Percentiles rank a stretch among this genome's conserved stretches.
Evolutionary conservation across 2,888 invertebrate genomes (phyloP).

Genomic region (Trypoxylon attenuatum): DNA sequence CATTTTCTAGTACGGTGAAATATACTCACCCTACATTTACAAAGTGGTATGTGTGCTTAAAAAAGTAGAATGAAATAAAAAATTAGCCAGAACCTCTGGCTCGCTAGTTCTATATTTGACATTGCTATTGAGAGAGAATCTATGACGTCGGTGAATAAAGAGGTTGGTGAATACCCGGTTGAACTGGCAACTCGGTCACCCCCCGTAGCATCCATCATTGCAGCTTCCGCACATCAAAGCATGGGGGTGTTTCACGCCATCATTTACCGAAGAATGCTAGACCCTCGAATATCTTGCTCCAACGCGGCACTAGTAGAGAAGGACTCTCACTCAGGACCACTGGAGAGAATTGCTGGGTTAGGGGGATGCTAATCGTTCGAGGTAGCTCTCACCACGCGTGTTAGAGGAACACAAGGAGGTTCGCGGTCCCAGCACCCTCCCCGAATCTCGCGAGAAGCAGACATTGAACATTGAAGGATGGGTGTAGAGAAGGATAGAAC

Average conservation of each 20-base stretch:
- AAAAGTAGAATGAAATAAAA: too few species aligned
- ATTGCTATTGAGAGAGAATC: too few species aligned
- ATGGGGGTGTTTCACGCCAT: conserved; percentile 26
- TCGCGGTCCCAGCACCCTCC: conserved; percentile 11
- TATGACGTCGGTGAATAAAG: too few species aligned
- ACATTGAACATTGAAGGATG: not conserved
- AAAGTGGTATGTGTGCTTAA: too few species aligned
- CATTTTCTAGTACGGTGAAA: too few species aligned
- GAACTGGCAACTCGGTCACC: not conserved
- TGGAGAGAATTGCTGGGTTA: not conserved
- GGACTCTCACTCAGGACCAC: not conserved
- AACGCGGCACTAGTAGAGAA: not conserved
- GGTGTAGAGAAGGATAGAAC: not conserved
- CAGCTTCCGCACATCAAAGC: conserved; percentile 35
- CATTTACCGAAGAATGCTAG: conserved; percentile 8
- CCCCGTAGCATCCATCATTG: conserved; percentile 11
- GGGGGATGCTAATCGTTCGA: conserved; percentile 36
- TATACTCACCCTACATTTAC: too few species aligned
- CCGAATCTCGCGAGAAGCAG: conserved; percentile 6
- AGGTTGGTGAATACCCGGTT: not conserved
- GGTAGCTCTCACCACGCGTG: conserved; percentile 13
- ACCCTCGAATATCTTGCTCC: conserved; percentile 15
- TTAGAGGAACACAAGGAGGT: conserved; percentile 15
- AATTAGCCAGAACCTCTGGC: too few species aligned
- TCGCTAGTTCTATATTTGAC: too few species aligned